These are phyloP conservation scores for Axinella damicornis DNA, from an alignment of 37 sponge, comb jelly and placozoan genomes.

Conservation along the genomic window DNA sequence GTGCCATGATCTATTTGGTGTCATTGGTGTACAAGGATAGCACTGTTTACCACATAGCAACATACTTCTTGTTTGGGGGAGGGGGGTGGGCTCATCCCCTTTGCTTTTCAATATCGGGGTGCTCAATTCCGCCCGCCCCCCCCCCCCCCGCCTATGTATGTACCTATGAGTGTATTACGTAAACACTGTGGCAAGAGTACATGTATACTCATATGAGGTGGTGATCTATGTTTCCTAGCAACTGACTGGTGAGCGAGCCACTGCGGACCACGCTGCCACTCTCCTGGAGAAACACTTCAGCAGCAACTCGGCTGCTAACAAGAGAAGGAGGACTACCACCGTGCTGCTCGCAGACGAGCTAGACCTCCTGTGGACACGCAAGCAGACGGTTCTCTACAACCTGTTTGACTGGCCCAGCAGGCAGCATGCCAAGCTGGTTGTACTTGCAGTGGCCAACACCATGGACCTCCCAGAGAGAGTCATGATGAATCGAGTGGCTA, in stretches of 20 bases:
- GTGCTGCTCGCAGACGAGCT: slow-evolving; percentile 95
- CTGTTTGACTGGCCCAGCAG: slow-evolving; percentile 97
- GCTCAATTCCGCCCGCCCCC: too few relatives aligned
- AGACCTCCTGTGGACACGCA: slow-evolving; percentile 93
- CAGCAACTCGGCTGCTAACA: too few relatives aligned
- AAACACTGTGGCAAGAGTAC: too few relatives aligned
- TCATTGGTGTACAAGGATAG: too few relatives aligned
- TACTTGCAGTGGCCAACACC: slow-evolving; percentile 97
- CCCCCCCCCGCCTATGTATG: too few relatives aligned
- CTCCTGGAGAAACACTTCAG: slow-evolving; percentile 81
- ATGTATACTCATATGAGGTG: too few relatives aligned
- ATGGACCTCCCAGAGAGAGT: slow-evolving; percentile 98
- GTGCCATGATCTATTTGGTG: too few relatives aligned
- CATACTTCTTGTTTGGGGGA: too few relatives aligned
- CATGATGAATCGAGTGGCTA: slow-evolving; percentile 87
- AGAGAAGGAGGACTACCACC: slow-evolving; percentile 28
- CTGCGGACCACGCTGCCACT: slow-evolving; percentile 66
- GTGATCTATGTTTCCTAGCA: slow-evolving; percentile 54
- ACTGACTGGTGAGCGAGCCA: slow-evolving; percentile 80
- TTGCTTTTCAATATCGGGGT: too few relatives aligned
- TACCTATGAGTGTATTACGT: too few relatives aligned
- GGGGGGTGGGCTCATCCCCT: too few relatives aligned
- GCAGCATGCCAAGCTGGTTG: slow-evolving; percentile 72
- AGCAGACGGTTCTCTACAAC: slow-evolving; percentile 95
- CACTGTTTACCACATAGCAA: too few relatives aligned